Evolutionary conservation across 2,888 invertebrate species (phyloP).

Genomic region (Brachyopa scutellaris): DNA sequence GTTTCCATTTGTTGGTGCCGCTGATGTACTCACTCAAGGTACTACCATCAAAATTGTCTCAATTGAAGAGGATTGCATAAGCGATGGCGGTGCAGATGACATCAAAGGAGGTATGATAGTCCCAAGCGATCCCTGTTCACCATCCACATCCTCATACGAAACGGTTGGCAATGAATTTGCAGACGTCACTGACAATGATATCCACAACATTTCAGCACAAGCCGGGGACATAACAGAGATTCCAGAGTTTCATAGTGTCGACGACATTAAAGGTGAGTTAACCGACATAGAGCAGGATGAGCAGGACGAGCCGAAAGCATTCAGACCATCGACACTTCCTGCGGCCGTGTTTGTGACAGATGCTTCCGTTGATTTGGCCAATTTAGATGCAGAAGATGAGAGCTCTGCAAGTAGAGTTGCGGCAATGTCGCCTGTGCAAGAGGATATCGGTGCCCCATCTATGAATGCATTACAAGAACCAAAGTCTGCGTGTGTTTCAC

Average conservation of each 20-base stretch:
- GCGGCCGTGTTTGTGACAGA: slow-evolving; percentile 88
- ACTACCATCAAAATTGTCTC: slow-evolving; percentile 52
- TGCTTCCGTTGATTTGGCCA: slow-evolving; percentile 86
- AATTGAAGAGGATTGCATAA: slow-evolving; percentile 70
- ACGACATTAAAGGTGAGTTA: slow-evolving; percentile 82
- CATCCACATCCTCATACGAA: slow-evolving; percentile 81
- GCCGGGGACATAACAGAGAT: slow-evolving; percentile 73
- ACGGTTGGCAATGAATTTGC: slow-evolving; percentile 81
- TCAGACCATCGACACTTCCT: slow-evolving; percentile 74
- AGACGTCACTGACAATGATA: slow-evolving; percentile 75
- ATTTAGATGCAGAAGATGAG: slow-evolving; percentile 81
- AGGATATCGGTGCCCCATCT: slow-evolving; percentile 82
- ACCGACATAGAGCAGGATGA: slow-evolving; percentile 74
- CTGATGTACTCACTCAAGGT: not conserved
- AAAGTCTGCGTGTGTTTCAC: slow-evolving; percentile 89
- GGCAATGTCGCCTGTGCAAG: slow-evolving; percentile 84
- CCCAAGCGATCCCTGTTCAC: slow-evolving; percentile 75
- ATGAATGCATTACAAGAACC: slow-evolving; percentile 80
- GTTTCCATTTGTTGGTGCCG: not conserved
- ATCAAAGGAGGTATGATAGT: slow-evolving; percentile 73
- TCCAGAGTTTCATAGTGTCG: slow-evolving; percentile 82
- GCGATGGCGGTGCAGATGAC: slow-evolving; percentile 47
- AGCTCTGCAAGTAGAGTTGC: slow-evolving; percentile 82
- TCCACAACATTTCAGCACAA: slow-evolving; percentile 51
- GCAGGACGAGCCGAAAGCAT: not conserved